Evolutionary conservation across 2,113 vertebrate genomes (phyloP), one percentile per base, ranked within the genome.

Genomic region (Sialia sialis): DNA sequence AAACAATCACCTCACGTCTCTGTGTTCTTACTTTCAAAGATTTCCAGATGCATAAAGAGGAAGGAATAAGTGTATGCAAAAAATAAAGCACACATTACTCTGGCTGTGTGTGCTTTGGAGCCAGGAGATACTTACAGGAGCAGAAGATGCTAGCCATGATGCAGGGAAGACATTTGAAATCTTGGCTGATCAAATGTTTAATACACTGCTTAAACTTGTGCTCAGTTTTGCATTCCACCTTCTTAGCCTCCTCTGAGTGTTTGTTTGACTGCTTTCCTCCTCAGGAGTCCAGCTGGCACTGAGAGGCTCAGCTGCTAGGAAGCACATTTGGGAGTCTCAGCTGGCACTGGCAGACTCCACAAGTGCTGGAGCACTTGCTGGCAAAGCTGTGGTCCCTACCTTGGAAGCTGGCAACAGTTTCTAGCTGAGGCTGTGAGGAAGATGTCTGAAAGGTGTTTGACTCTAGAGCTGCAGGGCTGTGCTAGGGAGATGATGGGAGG

Each of bases 241-340:
- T 78, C 51, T 76, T 85, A 72, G 49, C 32, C 34, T 87, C 34
- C 67, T 84, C 38, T 23, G n/a, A 70, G 49, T 77, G 82, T 92
- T 82, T 93, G 66, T 93, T 95, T 95, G 70, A 93, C 79, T 91
- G 44, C 36, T 87, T 84, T 91, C 52, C 46, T 85, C 39, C 66
- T 59, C 67, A 70, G 75, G 43, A 90, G 26, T 70, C 89, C 93
- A 94, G 76, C 85, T 94, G 93, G 91, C 25, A 5, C 4, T 9
- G 55, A 84, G 70, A 85, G 69, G 39, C 83, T 94, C 76, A 82
- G 76, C 69, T 95, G 44, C 43, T 73, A 73, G 80, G 69, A 84
- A 91, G 69, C 59, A 34, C 43, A 21, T 62, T 69, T 86, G 70
- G 87, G 82, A 84, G 60, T 4, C 59, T 94, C 91, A 90, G 38